Base-by-base conservation (phyloP, 2,888 invertebrate genomes). In the Beris chalybata region DNA sequence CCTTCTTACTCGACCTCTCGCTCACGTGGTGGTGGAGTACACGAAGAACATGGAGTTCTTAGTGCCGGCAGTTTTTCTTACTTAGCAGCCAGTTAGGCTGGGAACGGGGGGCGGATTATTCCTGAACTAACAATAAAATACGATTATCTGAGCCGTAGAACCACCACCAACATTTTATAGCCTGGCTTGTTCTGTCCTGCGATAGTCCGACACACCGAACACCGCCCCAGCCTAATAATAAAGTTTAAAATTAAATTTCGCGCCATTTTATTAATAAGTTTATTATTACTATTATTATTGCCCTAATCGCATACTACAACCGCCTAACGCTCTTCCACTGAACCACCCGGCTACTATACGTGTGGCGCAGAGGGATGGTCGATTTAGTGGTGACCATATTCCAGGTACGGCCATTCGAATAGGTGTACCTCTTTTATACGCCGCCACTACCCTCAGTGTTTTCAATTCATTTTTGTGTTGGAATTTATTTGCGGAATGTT, bases 401-500 rank as follows among this genome's bases (percentile, higher is more conserved):
- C 58, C 45, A 48, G 15, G 15, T 48, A 48, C 48, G n/a, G 3
- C 38, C 38, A 38, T 5, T 5, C 38, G 38, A 9, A 9, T 38
- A 38, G 38, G 5, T 38, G 9, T 45, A 22, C 22, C 22, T 22
- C 22, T 22, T 22, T 22, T 22, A 22, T 22, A 22, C 22, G 32
- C 29, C 32, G 2, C 43, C 43, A 11, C 43, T 22, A 15, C 38
- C 9, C 57, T 31, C 57, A 64, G 43, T 56, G 67, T 65, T 69
- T 69, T 67, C 61, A 69, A 69, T 69, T 69, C 69, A 69, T 67
- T 69, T 69, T 65, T 69, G 65, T 65, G 61, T 61, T 63, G 45
- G 65, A 69, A 69, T 69, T 69, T 69, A 69, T 69, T 67, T 69
- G 64, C 66, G 67, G 67, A 69, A 66, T 67, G 66, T 69, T 67